Base-by-base conservation (phyloP, 1,140 invertebrate species). In the Pseudomyrmex flavicornis region DNA sequence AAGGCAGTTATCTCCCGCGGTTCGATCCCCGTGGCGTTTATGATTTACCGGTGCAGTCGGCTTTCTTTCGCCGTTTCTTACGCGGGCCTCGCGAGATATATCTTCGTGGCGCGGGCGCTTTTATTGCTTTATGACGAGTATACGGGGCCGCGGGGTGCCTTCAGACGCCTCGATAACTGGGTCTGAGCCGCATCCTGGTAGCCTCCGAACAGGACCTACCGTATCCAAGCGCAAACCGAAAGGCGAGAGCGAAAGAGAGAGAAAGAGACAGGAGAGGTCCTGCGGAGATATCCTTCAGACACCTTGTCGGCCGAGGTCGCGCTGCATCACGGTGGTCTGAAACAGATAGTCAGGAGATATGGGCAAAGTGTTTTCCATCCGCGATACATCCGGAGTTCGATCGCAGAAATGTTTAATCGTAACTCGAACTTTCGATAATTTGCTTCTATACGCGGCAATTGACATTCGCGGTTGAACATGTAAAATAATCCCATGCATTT, bases 21-120 rank as follows among this genome's bases (percentile, higher is more conserved):
- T 82, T 87, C 72, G 85, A 88, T 84, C 74, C 86, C 82, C 56
- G 82, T 88, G 85, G 90, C 82, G 85, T 88, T 90, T 91, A 91
- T 86, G 87, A 91, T 90, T 91, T 90, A 90, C 77, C 58, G 79
- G 63, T 84, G 82, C 66, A 73, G 77, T 69, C 74, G 74, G 74
- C 74, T 63, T 77, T 85, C 82, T 85, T 70, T 77, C 65, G 63
- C 75, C 50, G 52, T 74, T 68, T 84, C 63, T 87, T 86, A 72
- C 82, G 75, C 79, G 80, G 35, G 17, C 50, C 48, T 82, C 46
- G 63, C 46, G 52, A 61, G 65, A 74, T 75, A 48, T 44, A 83
- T 69, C 72, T 35, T 72, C 61, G 26, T 76, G 52, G 62, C 74
- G 74, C 56, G 76, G 46, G 17, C 52, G 26, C 48, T 79, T 79